phyloP scores from a whole-genome alignment of 2,888 invertebrate species.

The Salpingus planirostris region DNA sequence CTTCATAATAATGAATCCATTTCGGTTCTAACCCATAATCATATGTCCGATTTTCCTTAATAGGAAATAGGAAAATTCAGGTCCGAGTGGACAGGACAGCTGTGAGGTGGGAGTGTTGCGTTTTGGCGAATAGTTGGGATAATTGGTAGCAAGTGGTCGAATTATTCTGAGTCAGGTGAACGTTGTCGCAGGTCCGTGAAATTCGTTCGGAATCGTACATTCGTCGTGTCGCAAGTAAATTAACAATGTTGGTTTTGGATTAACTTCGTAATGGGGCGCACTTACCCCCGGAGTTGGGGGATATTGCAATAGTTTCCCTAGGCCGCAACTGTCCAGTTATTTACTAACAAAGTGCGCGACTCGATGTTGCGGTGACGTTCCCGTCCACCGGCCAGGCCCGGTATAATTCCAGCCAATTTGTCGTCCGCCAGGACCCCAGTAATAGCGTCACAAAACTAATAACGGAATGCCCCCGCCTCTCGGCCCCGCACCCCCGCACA shows the following conservation, averaged over 20 bases:
- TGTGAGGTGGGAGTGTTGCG: too few relatives aligned
- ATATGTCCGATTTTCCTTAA: too few relatives aligned
- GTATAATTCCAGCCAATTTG: slow-evolving; percentile 36
- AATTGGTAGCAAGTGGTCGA: too few relatives aligned
- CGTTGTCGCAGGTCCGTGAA: too few relatives aligned
- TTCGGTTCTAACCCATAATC: too few relatives aligned
- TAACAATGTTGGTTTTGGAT: slow-evolving; percentile 17
- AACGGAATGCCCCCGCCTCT: slow-evolving; percentile 22
- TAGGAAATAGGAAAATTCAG: too few relatives aligned
- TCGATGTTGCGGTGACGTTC: slow-evolving; percentile 19
- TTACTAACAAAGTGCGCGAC: slow-evolving; percentile 19
- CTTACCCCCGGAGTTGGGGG: slow-evolving; percentile 14
- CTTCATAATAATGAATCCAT: too few relatives aligned
- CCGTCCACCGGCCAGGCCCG: slow-evolving; percentile 17
- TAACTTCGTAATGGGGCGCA: slow-evolving; percentile 16
- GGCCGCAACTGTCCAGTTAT: slow-evolving; percentile 23
- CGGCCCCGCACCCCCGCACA: slow-evolving; percentile 8
- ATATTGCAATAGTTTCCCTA: slow-evolving; percentile 20
- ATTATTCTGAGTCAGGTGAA: too few relatives aligned
- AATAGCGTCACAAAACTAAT: slow-evolving; percentile 35
- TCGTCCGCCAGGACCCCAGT: slow-evolving; percentile 24
- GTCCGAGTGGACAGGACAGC: too few relatives aligned
- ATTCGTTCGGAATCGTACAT: too few relatives aligned
- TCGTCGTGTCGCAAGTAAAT: too few relatives aligned
- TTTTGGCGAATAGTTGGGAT: too few relatives aligned